Conservation (phyloP, 2,797 vertebrate species). For the Phoeniculus purpureus region DNA sequence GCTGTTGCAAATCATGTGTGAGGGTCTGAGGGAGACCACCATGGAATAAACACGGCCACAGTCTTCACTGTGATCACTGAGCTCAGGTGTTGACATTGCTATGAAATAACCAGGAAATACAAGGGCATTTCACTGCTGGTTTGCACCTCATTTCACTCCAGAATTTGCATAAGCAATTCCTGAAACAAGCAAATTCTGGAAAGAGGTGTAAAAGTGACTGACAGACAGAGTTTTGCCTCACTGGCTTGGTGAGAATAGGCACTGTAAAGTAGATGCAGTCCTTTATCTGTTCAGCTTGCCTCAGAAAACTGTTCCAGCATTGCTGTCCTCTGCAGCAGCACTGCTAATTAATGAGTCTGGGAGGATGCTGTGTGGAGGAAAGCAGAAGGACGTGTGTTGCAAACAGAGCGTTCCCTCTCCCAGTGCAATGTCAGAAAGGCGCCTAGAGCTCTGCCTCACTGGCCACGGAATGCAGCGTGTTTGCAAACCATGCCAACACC, state of each 20-base stretch:
- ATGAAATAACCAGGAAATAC: neutral
- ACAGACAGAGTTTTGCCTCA: neutral
- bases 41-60: neutral
- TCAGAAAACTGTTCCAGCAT: neutral
- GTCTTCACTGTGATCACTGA: neutral
- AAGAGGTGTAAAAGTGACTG: neutral
- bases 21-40: neutral
- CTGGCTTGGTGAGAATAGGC: neutral
- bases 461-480: neutral
- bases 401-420: neutral
- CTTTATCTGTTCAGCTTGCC: neutral
- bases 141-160: slow-evolving; percentile 5
- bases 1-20: neutral
- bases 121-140: neutral
- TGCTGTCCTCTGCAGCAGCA: neutral
- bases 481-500: neutral
- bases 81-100: neutral
- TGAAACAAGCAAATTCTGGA: neutral
- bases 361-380: neutral
- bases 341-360: neutral
- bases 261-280: neutral
- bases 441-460: neutral
- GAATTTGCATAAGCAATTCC: neutral
- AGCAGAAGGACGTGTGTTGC: neutral
- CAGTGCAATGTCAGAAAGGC: neutral